Evolutionary conservation across 2,888 invertebrate genomes (phyloP), one percentile per base, ranked within the genome.

Genomic region (Apotomis turbidana): DNA sequence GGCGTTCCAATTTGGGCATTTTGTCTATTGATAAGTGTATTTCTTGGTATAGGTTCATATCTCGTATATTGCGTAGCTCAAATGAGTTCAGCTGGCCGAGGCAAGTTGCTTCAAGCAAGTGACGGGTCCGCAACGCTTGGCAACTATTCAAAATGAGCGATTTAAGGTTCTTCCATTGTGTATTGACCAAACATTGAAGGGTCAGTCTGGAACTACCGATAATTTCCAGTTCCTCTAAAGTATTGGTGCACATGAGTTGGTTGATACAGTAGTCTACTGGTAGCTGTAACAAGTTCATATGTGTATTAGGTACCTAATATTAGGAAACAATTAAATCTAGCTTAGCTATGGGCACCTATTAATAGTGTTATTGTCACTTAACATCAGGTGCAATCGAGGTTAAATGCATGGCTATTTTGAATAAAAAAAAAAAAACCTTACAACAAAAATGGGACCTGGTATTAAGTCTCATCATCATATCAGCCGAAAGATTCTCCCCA

Each of bases 1-100:
- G n/a, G 6, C n/a, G n/a, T 58, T 58, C 58, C 10, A 58, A 58
- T 41, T 58, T 41, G 38, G 38, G 58, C 58, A 58, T 58, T 38
- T 41, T 58, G 27, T 58, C 38, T 38, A 58, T 5, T 5, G 38
- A 5, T 3, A 4, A 5, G n/a, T 58, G 38, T 6, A 41, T n/a
- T n/a, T 36, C 58, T 12, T 41, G 12, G n/a, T 0, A n/a, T n/a
- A n/a, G 27, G 27, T 27, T 27, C 27, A 27, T 2, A 27, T 27
- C 27, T n/a, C 6, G 38, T 38, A 1, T 0, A 5, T 38, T 4
- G 3, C 8, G 38, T 6, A n/a, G 5, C 1, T 5, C 0, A 27
- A 1, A 58, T 5, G 12, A 38, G 12, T 4, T 41, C 3, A 58
- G 5, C 5, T 6, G 3, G 3, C 3, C n/a, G 38, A 58, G 38